Evolutionary conservation across 2,113 vertebrate species (phyloP).

Genomic region (Toxotes chatareus): DNA sequence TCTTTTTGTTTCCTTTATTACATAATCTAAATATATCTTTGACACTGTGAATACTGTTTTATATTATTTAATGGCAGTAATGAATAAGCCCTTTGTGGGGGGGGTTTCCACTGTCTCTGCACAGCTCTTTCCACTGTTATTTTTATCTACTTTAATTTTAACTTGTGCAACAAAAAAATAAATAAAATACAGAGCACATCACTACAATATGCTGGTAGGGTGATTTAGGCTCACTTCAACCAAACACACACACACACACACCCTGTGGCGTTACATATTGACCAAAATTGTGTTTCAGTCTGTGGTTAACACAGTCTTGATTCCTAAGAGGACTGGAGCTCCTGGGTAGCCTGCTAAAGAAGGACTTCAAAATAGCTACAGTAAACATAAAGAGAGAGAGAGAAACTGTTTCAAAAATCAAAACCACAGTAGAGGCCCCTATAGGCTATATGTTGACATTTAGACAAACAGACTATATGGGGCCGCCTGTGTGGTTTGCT

Average conservation of each 20-base stretch:
- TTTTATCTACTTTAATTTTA: slow-evolving; percentile 15
- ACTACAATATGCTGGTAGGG: background rate
- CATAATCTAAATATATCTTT: background rate
- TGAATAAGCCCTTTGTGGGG: background rate
- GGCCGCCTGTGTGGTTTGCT: slow-evolving; percentile 56
- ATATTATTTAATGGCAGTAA: background rate
- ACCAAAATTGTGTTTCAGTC: slow-evolving; percentile 37
- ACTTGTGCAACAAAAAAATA: slow-evolving; percentile 11
- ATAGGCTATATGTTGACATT: slow-evolving; percentile 57
- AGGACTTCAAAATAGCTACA: slow-evolving; percentile 27
- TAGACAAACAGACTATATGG: slow-evolving; percentile 53
- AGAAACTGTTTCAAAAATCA: slow-evolving; percentile 37
- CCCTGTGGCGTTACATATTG: slow-evolving; percentile 28
- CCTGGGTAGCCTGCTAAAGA: slow-evolving; percentile 30
- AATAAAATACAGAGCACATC: background rate
- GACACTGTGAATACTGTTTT: background rate
- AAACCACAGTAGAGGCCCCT: slow-evolving; percentile 52
- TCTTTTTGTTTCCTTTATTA: background rate
- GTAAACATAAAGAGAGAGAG: slow-evolving; percentile 21
- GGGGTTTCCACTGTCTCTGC: background rate
- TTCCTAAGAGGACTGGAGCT: slow-evolving; percentile 16
- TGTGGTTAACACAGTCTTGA: slow-evolving; percentile 36
- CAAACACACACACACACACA: slow-evolving; percentile 2
- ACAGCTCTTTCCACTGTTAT: background rate
- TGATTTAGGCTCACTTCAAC: slow-evolving; percentile 3